Evolutionary conservation across 2,888 invertebrate species (phyloP).

Genomic region (Euphydryas editha): DNA sequence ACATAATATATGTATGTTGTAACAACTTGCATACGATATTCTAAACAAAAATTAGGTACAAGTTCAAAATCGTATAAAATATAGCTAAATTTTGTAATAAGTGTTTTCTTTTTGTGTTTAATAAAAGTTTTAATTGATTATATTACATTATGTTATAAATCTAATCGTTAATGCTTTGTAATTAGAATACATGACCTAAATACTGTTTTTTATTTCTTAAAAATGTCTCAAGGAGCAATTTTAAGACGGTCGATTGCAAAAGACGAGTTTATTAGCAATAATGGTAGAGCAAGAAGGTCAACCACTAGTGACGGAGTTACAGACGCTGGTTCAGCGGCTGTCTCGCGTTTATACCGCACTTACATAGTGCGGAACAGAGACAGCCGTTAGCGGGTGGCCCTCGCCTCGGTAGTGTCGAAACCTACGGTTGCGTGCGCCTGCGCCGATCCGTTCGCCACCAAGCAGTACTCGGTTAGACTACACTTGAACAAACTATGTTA

Average conservation of each 20-base stretch:
- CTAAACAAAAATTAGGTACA: no score
- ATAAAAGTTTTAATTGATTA: neutral
- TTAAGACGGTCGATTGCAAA: slow-evolving; percentile 68
- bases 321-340: slow-evolving; percentile 50
- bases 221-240: slow-evolving; percentile 66
- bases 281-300: slow-evolving; percentile 76
- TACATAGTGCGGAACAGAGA: slow-evolving; percentile 60
- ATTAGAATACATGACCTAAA: neutral
- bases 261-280: slow-evolving; percentile 75
- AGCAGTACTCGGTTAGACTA: slow-evolving; percentile 62
- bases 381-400: slow-evolving; percentile 51
- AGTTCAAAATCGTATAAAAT: no score
- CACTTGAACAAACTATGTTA: slow-evolving; percentile 54
- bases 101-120: neutral
- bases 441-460: slow-evolving; percentile 55
- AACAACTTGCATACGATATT: no score
- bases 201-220: slow-evolving; percentile 34
- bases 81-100: no score
- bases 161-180: neutral
- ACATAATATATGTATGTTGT: no score
- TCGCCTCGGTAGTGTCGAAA: slow-evolving; percentile 72
- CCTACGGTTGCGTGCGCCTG: slow-evolving; percentile 69
- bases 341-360: slow-evolving; percentile 49
- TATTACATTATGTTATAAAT: neutral
- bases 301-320: slow-evolving; percentile 62